Conservation (phyloP, 2,113 vertebrate species). For the Promerops cafer region DNA sequence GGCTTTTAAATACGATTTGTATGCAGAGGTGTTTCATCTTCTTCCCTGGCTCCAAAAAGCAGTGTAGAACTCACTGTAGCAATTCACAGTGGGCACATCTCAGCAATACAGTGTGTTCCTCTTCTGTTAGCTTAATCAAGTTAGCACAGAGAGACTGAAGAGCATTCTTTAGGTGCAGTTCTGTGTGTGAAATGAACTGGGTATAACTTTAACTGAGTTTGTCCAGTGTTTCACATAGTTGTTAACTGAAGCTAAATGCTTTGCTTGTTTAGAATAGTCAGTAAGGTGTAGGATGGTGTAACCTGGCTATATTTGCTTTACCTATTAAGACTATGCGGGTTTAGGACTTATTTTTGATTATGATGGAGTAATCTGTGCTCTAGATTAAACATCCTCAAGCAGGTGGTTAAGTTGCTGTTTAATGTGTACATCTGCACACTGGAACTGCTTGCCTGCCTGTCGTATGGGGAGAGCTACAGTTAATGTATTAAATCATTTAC, state of each 20-base stretch:
- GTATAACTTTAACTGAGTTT: background rate
- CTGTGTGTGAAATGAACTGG: background rate
- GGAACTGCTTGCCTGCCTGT: background rate
- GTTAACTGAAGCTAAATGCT: background rate
- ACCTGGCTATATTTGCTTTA: background rate
- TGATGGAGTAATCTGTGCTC: background rate
- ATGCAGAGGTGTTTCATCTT: background rate
- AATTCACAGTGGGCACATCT: background rate
- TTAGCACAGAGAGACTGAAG: background rate
- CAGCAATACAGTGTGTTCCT: background rate
- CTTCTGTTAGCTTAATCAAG: background rate
- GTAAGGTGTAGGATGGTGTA: background rate
- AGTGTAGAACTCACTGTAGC: accelerated
- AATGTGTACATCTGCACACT: background rate
- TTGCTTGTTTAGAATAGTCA: background rate
- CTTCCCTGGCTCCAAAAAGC: background rate
- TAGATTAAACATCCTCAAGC: background rate
- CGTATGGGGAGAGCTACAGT: background rate
- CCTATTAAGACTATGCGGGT: accelerated
- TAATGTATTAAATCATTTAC: background rate
- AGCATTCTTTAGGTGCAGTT: background rate
- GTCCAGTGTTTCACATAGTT: background rate
- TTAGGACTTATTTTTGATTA: background rate
- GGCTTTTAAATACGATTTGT: background rate
- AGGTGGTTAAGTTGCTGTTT: background rate